Evolutionary conservation across 2,797 vertebrate genomes (phyloP).

Genomic region (Discoglossus pictus): DNA sequence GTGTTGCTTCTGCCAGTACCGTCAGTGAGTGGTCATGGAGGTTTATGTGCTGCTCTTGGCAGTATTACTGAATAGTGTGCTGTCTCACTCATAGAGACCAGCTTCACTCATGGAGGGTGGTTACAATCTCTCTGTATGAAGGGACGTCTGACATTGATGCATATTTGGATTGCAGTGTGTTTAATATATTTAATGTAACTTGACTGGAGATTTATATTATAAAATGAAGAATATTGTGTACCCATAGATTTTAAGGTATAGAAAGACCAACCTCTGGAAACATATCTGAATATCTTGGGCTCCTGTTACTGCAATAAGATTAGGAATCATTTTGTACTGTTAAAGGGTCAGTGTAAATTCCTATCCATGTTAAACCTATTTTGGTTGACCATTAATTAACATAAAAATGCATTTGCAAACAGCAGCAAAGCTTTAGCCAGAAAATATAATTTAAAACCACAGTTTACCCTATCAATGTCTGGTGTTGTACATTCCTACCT

Average conservation of each 20-base stretch:
- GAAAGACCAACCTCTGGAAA: neutral
- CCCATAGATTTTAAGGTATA: neutral
- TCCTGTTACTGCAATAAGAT: too few species aligned
- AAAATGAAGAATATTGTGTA: slow-evolving; percentile 1
- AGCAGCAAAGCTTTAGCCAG: too few species aligned
- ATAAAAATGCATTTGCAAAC: too few species aligned
- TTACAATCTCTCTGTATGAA: neutral
- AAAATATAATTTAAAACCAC: too few species aligned
- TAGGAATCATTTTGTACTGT: too few species aligned
- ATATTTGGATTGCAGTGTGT: slow-evolving; percentile 30
- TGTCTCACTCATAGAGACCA: neutral
- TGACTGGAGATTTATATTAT: neutral
- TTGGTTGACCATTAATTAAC: too few species aligned
- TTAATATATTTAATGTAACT: neutral
- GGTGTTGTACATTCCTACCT: too few species aligned
- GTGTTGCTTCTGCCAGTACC: neutral
- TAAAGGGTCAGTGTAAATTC: too few species aligned
- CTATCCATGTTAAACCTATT: too few species aligned
- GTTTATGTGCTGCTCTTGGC: neutral
- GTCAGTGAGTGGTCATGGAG: neutral
- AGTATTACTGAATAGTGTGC: neutral
- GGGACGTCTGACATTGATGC: slow-evolving; percentile 10
- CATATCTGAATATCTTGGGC: neutral
- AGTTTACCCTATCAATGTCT: too few species aligned
- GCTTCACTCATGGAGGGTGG: neutral